Evolutionary conservation across 2,888 invertebrate genomes (phyloP).

Genomic region (Drosophila ezoana): DNA sequence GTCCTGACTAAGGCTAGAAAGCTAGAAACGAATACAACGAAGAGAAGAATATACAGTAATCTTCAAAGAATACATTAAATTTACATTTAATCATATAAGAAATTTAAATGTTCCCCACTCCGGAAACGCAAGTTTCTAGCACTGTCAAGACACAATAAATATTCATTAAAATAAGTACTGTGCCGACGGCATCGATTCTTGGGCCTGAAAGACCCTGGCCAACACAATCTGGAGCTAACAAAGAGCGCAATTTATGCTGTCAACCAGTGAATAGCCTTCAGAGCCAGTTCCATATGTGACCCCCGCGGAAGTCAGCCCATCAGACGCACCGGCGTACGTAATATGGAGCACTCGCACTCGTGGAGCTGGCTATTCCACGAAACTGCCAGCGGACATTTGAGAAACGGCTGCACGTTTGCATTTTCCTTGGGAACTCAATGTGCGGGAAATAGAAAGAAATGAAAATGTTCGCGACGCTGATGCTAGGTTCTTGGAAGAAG

Average conservation of each 20-base stretch:
- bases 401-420: conserved; percentile 30
- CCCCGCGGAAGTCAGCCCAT: conserved; percentile 57
- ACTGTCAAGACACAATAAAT: not conserved
- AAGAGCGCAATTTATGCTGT: conserved; percentile 33
- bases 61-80: too few species aligned
- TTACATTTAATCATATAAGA: too few species aligned
- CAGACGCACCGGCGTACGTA: conserved; percentile 31
- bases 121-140: too few species aligned
- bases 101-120: too few species aligned
- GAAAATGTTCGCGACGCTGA: conserved; percentile 68
- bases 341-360: conserved; percentile 63
- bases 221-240: conserved; percentile 7
- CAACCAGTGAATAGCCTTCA: conserved; percentile 13
- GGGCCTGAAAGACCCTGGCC: not conserved
- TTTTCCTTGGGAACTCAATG: conserved; percentile 64
- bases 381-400: conserved; percentile 51
- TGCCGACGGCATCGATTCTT: conserved; percentile 24
- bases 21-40: too few species aligned
- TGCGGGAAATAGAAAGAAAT: conserved; percentile 48
- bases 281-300: conserved; percentile 33
- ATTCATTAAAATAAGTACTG: not conserved
- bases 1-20: too few species aligned
- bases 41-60: too few species aligned
- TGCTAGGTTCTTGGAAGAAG: conserved; percentile 64
- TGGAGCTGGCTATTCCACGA: conserved; percentile 49